phyloP scores from a whole-genome alignment of 2,888 invertebrate genomes.

The Diabrotica balteata region DNA sequence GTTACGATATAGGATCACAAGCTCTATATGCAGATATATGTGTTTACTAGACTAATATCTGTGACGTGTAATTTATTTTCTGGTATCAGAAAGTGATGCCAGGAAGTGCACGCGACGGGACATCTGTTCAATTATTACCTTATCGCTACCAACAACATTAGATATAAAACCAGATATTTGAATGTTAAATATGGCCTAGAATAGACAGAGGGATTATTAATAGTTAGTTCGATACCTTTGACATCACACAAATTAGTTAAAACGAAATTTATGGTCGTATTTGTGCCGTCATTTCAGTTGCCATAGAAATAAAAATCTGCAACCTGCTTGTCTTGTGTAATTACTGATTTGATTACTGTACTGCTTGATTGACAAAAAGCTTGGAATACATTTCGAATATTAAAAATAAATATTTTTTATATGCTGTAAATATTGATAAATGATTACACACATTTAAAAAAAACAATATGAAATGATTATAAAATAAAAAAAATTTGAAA shows the following conservation, averaged over 20 bases:
- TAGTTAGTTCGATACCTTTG: conserved; percentile 5
- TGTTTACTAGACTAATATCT: conserved; percentile 33
- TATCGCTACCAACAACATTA: conserved; percentile 17
- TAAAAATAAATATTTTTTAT: too few species aligned
- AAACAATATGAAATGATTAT: too few species aligned
- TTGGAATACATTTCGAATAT: too few species aligned
- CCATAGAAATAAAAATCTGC: too few species aligned
- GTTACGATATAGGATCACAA: conserved; percentile 39
- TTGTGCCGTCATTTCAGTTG: too few species aligned
- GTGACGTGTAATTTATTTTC: conserved; percentile 40
- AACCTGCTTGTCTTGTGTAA: too few species aligned
- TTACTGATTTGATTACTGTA: too few species aligned
- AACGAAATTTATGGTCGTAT: conserved; percentile 1
- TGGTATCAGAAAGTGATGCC: conserved; percentile 35
- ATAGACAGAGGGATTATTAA: conserved; percentile 16
- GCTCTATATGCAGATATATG: conserved; percentile 29
- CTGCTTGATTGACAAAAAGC: too few species aligned
- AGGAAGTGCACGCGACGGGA: conserved; percentile 29
- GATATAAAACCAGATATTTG: conserved; percentile 21
- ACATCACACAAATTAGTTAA: conserved; percentile 12
- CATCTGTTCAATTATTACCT: conserved; percentile 27
- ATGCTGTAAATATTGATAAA: too few species aligned
- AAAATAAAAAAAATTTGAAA: too few species aligned
- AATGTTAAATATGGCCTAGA: conserved; percentile 4
- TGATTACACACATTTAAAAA: too few species aligned